Conservation (phyloP, 1,140 invertebrate species). For the Temnothorax nylanderi region DNA sequence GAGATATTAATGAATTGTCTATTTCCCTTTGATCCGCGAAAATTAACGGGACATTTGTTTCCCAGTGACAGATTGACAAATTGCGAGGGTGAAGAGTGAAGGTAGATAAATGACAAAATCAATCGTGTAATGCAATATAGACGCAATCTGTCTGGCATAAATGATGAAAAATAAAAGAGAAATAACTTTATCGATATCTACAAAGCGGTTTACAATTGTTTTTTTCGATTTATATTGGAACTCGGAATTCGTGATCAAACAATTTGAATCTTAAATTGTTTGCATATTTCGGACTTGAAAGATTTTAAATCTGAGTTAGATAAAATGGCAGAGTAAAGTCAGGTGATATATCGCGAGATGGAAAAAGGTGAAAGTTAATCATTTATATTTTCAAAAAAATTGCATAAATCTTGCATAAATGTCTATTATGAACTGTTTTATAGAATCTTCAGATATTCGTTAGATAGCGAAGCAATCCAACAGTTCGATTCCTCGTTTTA, state of each 20-base stretch:
- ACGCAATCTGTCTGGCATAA: neutral
- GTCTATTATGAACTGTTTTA: neutral
- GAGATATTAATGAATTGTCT: constrained; percentile 45
- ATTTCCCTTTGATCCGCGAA: constrained; percentile 19
- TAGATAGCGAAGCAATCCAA: neutral
- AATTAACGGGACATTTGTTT: constrained; percentile 50
- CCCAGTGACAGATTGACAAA: constrained; percentile 36
- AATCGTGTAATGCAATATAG: neutral
- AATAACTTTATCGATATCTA: neutral
- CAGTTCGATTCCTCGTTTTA: neutral
- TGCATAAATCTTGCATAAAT: neutral
- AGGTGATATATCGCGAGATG: neutral
- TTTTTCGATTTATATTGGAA: neutral
- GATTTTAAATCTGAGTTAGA: neutral
- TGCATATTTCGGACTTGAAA: neutral
- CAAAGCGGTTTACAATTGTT: neutral
- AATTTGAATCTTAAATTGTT: neutral
- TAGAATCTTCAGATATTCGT: neutral
- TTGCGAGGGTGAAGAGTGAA: constrained; percentile 11
- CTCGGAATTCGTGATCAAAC: neutral
- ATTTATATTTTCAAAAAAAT: neutral
- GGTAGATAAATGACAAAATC: constrained; percentile 43
- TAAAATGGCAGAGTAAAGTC: neutral
- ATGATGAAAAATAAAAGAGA: constrained; percentile 19
- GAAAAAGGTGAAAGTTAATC: neutral